phyloP scores from a whole-genome alignment of 2,113 vertebrate species.

The Cettia cetti region DNA sequence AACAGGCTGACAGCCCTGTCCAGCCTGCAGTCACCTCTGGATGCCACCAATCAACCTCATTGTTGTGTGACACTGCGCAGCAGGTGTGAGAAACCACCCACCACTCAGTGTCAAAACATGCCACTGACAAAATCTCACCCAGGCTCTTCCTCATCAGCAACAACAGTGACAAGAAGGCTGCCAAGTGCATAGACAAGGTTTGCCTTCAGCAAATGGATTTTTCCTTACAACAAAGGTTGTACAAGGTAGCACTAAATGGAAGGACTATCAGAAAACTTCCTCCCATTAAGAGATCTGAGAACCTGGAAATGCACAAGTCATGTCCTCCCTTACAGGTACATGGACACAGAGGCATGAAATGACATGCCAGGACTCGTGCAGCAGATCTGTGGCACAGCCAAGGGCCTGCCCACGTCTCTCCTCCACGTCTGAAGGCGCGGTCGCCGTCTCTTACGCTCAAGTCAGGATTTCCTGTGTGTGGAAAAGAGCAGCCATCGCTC shows the following conservation, averaged over 20 bases:
- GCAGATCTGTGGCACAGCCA: not conserved
- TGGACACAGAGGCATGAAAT: not conserved
- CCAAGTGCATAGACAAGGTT: not conserved
- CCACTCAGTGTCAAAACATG: not conserved
- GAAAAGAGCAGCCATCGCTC: not conserved
- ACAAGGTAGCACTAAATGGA: not conserved
- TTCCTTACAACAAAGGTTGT: not conserved
- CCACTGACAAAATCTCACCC: not conserved
- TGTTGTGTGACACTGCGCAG: not conserved
- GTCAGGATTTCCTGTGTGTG: not conserved
- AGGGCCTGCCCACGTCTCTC: not conserved
- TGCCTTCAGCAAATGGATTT: not conserved
- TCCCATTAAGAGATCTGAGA: not conserved
- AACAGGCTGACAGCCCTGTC: not conserved
- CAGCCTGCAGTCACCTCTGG: not conserved
- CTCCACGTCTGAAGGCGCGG: not conserved
- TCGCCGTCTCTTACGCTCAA: not conserved
- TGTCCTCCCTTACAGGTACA: not conserved
- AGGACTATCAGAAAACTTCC: not conserved
- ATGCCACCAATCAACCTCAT: not conserved
- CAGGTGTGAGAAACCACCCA: not conserved
- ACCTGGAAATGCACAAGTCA: not conserved
- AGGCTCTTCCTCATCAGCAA: not conserved
- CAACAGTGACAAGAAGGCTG: not conserved
- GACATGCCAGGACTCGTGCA: fast-evolving